phyloP scores from a whole-genome alignment of 2,113 vertebrate genomes.

The Nycticorax nycticorax region DNA sequence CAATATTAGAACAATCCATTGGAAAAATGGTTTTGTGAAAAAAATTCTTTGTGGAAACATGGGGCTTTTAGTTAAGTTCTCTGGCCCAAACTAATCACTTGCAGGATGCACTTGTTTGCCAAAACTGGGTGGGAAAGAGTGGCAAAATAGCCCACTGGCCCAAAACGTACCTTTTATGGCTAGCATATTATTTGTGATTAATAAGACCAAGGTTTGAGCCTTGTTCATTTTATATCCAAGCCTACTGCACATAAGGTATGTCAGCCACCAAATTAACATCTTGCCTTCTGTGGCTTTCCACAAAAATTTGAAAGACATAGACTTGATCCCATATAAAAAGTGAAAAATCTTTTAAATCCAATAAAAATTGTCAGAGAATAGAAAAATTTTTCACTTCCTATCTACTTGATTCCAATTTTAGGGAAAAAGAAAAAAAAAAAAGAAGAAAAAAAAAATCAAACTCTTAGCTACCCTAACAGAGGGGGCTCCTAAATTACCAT shows the following conservation, averaged over 20 bases:
- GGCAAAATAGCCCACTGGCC: neutral
- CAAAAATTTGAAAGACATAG: neutral
- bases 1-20: neutral
- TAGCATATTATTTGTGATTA: neutral
- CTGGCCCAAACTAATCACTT: neutral
- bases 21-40: neutral
- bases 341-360: neutral
- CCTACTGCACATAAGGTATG: neutral
- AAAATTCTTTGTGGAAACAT: neutral
- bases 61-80: neutral
- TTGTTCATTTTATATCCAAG: neutral
- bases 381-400: neutral
- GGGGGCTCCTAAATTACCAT: neutral
- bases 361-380: neutral
- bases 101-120: neutral
- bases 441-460: neutral
- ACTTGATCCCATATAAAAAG: neutral
- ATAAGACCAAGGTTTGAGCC: neutral
- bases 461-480: neutral
- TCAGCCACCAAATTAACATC: neutral
- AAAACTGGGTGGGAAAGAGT: neutral
- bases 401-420: neutral
- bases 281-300: neutral
- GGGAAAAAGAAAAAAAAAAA: neutral
- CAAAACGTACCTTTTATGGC: neutral